Evolutionary conservation across 2,888 invertebrate genomes (phyloP), one percentile per base, ranked within the genome.

Genomic region (Hydraecia micacea): DNA sequence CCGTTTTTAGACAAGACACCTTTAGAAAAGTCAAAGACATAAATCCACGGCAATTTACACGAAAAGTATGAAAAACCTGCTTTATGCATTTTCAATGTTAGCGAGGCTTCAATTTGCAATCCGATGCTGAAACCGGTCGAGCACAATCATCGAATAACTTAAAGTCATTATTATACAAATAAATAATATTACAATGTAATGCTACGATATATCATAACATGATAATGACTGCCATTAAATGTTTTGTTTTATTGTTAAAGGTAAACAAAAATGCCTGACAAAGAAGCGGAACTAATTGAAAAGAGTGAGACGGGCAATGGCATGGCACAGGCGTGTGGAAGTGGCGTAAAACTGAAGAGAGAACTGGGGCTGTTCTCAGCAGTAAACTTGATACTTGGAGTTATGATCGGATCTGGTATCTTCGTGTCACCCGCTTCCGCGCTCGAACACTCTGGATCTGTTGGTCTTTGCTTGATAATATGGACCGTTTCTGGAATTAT

Each of bases 371-470:
- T 99, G 2, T 97, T 98, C 91, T 98, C 98, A 71, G 99, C 98
- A 11, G 97, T 98, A 52, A 98, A 98, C 91, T 97, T 98, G 86
- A 98, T 99, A 86, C 97, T 98, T 21, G 98, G 98, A 73, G 98
- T 98, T 9, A 99, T 99, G 98, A 99, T 99, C 86, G 99, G 99
- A 66, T 98, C 98, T 15, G 99, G 99, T 74, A 98, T 99, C 83
- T 99, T 99, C 91, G 98, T 99, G 11, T 98, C 98, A 0, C 98
- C 99, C 2, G 97, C 98, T 7, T 98, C 98, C 11, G 98, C 99
- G 0, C 95, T 98, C 55, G 95, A 97, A 87, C 97, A 98, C 87
- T 98, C 98, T 0, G 98, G 98, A 60, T 99, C 98, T 11, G 97
- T 99, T 3, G 99, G 98, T 5, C 96, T 98, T 90, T 98, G 98